phyloP scores from a whole-genome alignment of 2,888 invertebrate genomes.

The Lasioglossum pauxillum region DNA sequence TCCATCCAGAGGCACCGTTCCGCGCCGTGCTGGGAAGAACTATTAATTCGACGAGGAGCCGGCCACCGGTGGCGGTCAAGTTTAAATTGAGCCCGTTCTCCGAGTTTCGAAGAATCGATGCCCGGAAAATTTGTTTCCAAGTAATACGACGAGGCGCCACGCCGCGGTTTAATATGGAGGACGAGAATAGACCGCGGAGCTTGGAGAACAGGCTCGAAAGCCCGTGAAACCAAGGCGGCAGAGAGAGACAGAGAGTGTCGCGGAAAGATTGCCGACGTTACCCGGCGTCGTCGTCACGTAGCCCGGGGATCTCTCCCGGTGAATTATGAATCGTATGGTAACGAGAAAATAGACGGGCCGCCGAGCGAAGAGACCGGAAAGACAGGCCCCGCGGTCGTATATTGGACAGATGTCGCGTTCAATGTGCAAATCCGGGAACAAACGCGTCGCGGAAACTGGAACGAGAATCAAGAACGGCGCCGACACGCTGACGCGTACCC shows the following conservation, averaged over 20 bases:
- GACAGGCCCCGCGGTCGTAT: constrained; percentile 50
- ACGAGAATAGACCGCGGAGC: constrained; percentile 1
- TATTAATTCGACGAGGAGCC: constrained; percentile 30
- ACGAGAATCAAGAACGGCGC: constrained; percentile 60
- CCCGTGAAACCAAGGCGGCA: not conserved
- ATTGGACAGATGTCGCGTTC: constrained; percentile 72
- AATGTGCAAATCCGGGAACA: constrained; percentile 65
- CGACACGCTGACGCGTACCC: constrained; percentile 31
- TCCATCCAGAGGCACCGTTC: not conserved
- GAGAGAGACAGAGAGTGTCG: not conserved
- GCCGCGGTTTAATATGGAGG: constrained; percentile 3
- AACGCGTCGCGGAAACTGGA: constrained; percentile 56
- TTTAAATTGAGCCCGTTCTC: constrained; percentile 18
- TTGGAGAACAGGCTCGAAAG: not conserved
- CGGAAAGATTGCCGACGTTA: not conserved
- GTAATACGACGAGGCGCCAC: not conserved
- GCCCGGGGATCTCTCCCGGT: constrained; percentile 20
- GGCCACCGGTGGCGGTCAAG: constrained; percentile 13
- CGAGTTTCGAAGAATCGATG: constrained; percentile 20
- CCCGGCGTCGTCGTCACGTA: not conserved
- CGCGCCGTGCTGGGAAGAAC: not conserved
- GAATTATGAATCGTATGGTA: constrained; percentile 65
- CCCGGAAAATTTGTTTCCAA: constrained; percentile 12
- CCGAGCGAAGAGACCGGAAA: constrained; percentile 7
- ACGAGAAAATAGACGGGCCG: constrained; percentile 36